phyloP scores from a whole-genome alignment of 2,797 vertebrate genomes.

The Hafferia zeledoni region DNA sequence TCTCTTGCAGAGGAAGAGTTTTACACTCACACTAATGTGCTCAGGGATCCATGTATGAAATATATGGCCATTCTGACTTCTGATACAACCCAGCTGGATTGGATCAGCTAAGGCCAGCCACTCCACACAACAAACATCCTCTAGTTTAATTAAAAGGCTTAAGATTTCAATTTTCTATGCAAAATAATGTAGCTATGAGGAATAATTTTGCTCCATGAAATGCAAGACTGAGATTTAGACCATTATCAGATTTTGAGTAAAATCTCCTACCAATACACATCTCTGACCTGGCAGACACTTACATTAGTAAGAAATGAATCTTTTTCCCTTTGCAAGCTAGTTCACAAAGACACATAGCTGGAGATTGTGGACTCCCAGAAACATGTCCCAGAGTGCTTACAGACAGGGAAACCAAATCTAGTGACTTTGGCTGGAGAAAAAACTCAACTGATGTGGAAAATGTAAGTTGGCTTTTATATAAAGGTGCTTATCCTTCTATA shows the following conservation, averaged over 20 bases:
- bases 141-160: background rate
- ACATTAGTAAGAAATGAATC: background rate
- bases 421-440: background rate
- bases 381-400: background rate
- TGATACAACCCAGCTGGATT: background rate
- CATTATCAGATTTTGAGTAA: background rate
- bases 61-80: background rate
- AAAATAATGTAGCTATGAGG: background rate
- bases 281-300: background rate
- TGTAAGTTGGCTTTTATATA: conserved; percentile 66
- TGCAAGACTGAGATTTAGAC: background rate
- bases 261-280: background rate
- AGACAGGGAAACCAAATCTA: background rate
- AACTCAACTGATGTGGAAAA: conserved; percentile 55
- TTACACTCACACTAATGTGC: background rate
- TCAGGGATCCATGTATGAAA: background rate
- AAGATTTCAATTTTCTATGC: background rate
- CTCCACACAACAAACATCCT: background rate
- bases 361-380: background rate
- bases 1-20: background rate
- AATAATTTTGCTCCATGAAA: background rate
- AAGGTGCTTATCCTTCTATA: conserved; percentile 65
- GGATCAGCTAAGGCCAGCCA: background rate
- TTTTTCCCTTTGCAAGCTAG: conserved; percentile 60
- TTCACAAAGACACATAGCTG: background rate